Evolutionary conservation across 1,140 invertebrate genomes (phyloP).

Genomic region (Stenopsyche tienmushanensis): DNA sequence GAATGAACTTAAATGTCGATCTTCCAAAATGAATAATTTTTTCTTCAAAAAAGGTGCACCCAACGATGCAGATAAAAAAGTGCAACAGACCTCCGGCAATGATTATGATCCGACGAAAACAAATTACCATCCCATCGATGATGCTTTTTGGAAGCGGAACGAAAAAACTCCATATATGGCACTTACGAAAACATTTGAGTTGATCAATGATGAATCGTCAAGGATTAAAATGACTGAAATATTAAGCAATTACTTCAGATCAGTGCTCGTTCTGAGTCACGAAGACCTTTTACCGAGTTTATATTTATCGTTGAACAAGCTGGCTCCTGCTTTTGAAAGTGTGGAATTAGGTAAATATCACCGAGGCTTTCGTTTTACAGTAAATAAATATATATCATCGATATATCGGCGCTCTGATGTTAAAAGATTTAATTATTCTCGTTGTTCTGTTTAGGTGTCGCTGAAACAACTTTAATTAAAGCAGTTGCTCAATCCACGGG

Average conservation of each 20-base stretch:
- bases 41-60: slow-evolving; percentile 6
- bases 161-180: slow-evolving; percentile 92
- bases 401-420: not conserved
- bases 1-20: no score
- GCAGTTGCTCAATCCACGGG: slow-evolving; percentile 93
- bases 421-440: not conserved
- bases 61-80: not conserved
- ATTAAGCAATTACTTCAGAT: slow-evolving; percentile 90
- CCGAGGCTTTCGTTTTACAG: no score
- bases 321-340: slow-evolving; percentile 92
- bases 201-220: slow-evolving; percentile 86
- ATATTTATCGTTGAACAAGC: slow-evolving; percentile 93
- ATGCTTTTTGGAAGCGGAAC: slow-evolving; percentile 81
- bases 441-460: slow-evolving; percentile 67
- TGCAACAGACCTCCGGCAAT: not conserved
- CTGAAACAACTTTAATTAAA: slow-evolving; percentile 92
- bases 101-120: slow-evolving; percentile 77
- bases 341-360: slow-evolving; percentile 49
- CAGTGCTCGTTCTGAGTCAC: slow-evolving; percentile 84
- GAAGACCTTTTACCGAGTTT: slow-evolving; percentile 87
- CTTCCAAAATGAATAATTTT: slow-evolving; percentile 33
- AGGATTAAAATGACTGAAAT: slow-evolving; percentile 95
- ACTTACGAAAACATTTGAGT: slow-evolving; percentile 84
- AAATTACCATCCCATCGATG: slow-evolving; percentile 87
- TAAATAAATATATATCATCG: not conserved